These are phyloP conservation scores for Lacerta bilineata DNA, from an alignment of 2,797 vertebrate genomes.

Conservation along the genomic window DNA sequence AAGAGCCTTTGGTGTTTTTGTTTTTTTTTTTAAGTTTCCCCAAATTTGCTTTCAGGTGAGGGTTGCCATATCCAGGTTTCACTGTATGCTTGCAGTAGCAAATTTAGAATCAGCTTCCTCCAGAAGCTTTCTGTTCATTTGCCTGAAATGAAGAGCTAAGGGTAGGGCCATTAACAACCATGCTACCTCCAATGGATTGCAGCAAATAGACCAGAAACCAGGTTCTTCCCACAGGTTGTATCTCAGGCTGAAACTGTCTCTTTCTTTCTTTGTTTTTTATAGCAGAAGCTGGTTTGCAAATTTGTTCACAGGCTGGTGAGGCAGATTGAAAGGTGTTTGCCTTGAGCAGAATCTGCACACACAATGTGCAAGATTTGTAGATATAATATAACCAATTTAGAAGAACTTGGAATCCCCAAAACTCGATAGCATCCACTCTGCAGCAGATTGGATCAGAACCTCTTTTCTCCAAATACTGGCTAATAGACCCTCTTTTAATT, in stretches of 20 bases:
- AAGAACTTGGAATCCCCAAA: conserved; percentile 9
- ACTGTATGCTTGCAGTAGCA: background rate
- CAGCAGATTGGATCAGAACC: background rate
- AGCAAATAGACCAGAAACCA: background rate
- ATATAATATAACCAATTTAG: conserved; percentile 5
- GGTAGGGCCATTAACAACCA: background rate
- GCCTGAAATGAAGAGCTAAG: background rate
- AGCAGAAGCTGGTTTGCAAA: background rate
- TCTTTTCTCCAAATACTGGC: background rate
- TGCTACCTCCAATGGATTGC: background rate
- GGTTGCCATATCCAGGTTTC: background rate
- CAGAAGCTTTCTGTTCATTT: conserved; percentile 2
- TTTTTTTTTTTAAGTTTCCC: background rate
- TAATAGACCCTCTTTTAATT: background rate
- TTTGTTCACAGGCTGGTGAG: background rate
- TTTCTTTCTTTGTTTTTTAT: background rate
- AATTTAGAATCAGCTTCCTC: background rate
- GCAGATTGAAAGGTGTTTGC: conserved; percentile 13
- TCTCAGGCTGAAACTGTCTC: background rate
- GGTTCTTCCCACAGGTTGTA: background rate
- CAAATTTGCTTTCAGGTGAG: conserved; percentile 3
- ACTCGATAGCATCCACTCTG: background rate
- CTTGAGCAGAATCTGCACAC: background rate
- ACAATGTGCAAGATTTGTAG: conserved; percentile 22
- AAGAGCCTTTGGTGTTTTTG: background rate